Percentiles rank a stretch among this genome's conserved stretches.
phyloP scores from a whole-genome alignment of 2,888 invertebrate species.

The Drosophila neoperkinsi region DNA sequence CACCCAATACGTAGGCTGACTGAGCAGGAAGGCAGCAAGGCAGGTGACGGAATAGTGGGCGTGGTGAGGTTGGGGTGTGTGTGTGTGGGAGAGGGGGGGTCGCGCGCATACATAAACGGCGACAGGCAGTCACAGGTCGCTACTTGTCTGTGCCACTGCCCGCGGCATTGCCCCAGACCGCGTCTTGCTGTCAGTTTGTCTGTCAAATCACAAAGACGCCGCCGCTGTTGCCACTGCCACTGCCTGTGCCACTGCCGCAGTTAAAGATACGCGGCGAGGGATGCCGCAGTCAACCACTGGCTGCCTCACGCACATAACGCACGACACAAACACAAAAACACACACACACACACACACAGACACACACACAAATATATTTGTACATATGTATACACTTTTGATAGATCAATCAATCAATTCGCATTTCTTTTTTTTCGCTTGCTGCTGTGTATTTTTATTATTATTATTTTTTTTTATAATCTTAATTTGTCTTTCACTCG shows the following conservation, averaged over 20 bases:
- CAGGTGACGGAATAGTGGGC: slow-evolving; percentile 20
- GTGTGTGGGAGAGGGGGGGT: slow-evolving; percentile 11
- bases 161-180: slow-evolving; percentile 45
- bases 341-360: slow-evolving; percentile 4
- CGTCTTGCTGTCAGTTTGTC: slow-evolving; percentile 80
- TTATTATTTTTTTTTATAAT: slow-evolving; percentile 72
- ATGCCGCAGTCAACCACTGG: slow-evolving; percentile 41
- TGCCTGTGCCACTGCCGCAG: slow-evolving; percentile 17
- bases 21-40: slow-evolving; percentile 4
- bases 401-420: slow-evolving; percentile 82
- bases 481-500: slow-evolving; percentile 80
- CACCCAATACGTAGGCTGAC: slow-evolving; percentile 43
- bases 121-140: slow-evolving; percentile 76
- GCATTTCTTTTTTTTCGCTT: slow-evolving; percentile 31
- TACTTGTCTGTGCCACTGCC: slow-evolving; percentile 46
- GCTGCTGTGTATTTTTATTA: slow-evolving; percentile 69
- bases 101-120: slow-evolving; percentile 79
- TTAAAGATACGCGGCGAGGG: slow-evolving; percentile 62
- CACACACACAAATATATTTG: slow-evolving; percentile 24
- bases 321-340: slow-evolving; percentile 18
- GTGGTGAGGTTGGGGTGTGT: not conserved
- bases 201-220: slow-evolving; percentile 77
- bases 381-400: slow-evolving; percentile 65
- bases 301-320: slow-evolving; percentile 5
- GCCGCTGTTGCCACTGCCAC: slow-evolving; percentile 13